Conservation (phyloP, 2,888 invertebrate genomes). For the Psococerastis gibbosa region DNA sequence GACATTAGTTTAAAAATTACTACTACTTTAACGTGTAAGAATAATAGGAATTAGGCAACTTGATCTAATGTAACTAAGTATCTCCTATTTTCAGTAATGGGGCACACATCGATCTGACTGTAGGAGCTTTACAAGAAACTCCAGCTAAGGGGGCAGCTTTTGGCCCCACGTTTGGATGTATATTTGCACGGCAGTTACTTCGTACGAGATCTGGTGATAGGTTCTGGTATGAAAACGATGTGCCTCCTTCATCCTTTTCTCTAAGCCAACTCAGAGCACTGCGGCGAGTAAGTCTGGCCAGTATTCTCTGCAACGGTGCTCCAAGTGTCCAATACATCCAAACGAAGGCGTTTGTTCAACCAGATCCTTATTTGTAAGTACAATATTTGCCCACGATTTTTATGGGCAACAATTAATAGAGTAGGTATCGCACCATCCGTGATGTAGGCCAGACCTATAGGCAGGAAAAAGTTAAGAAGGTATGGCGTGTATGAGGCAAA, state of each 20-base stretch:
- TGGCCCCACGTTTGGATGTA: conserved; percentile 76
- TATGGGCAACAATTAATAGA: too few species aligned
- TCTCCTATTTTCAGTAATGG: too few species aligned
- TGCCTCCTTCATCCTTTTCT: conserved; percentile 67
- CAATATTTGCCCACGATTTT: conserved; percentile 13
- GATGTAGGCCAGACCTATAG: too few species aligned
- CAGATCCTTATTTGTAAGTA: conserved; percentile 67
- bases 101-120: conserved; percentile 65
- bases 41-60: too few species aligned
- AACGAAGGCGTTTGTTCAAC: conserved; percentile 66
- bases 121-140: conserved; percentile 65
- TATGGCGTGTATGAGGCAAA: too few species aligned
- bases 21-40: too few species aligned
- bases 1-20: too few species aligned
- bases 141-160: conserved; percentile 62
- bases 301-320: conserved; percentile 58
- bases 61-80: too few species aligned
- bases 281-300: conserved; percentile 57
- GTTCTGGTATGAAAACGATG: conserved; percentile 91
- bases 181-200: conserved; percentile 65
- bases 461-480: too few species aligned
- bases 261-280: conserved; percentile 61
- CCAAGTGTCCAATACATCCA: conserved; percentile 52
- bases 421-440: too few species aligned
- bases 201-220: conserved; percentile 70